A percentile compares a stretch with the other conserved stretches of the same genome.
phyloP scores from a whole-genome alignment of 2,113 vertebrate genomes.

The Plecotus auritus region DNA sequence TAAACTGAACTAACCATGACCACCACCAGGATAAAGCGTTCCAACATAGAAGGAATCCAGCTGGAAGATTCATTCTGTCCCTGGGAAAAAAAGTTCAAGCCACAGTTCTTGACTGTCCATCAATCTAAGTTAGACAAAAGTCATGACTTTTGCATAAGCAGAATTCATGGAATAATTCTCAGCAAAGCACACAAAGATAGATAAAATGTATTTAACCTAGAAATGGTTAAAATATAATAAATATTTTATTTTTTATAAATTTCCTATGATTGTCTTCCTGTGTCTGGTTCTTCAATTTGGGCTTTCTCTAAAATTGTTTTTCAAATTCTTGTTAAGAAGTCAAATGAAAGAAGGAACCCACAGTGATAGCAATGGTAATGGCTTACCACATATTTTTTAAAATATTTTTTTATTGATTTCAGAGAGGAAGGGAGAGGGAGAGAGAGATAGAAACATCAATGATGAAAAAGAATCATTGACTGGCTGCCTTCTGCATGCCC shows the following conservation, averaged over 20 bases:
- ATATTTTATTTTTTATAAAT: neutral
- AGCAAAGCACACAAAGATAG: neutral
- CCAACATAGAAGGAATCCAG: neutral
- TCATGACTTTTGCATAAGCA: neutral
- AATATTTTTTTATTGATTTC: no score
- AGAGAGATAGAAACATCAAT: no score
- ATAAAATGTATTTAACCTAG: neutral
- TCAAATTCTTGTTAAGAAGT: neutral
- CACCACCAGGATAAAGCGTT: neutral
- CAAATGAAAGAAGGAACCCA: conserved; percentile 1
- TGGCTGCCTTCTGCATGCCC: no score
- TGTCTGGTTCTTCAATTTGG: neutral
- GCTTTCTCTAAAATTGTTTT: neutral
- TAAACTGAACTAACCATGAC: neutral
- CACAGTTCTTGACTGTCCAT: neutral
- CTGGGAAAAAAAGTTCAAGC: neutral
- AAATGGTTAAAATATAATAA: neutral
- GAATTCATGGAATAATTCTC: neutral
- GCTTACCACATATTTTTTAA: neutral
- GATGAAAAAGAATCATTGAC: no score
- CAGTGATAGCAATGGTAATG: neutral
- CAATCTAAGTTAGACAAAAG: neutral
- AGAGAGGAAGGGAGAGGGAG: no score
- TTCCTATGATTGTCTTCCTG: neutral
- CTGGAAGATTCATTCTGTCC: neutral